Conservation (phyloP, 2,797 vertebrate genomes). For the Oreonectes daqikongensis region DNA sequence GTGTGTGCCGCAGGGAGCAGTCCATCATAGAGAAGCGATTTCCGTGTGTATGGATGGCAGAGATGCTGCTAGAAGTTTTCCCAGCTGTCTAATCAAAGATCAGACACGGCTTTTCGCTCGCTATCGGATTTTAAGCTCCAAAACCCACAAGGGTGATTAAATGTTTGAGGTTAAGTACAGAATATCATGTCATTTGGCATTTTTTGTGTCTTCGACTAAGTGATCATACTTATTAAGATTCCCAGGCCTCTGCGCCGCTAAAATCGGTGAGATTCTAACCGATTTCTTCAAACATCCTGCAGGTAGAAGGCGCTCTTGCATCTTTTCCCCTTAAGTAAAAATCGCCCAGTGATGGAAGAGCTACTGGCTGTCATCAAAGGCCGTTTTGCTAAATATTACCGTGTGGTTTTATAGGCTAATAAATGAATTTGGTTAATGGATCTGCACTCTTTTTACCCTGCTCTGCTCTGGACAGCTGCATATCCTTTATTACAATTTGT, state of each 20-base stretch:
- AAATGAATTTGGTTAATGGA: conserved; percentile 85
- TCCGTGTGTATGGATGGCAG: conserved; percentile 82
- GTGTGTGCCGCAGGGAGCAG: conserved; percentile 82
- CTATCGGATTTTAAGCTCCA: conserved; percentile 15
- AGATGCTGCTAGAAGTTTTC: conserved; percentile 79
- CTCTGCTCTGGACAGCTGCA: conserved; percentile 70
- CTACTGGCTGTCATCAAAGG: conserved; percentile 62
- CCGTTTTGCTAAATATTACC: conserved; percentile 80
- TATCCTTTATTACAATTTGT: conserved; percentile 80
- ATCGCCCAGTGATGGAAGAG: conserved; percentile 40
- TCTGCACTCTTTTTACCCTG: conserved; percentile 67
- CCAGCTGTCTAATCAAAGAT: conserved; percentile 39
- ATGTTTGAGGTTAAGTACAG: neutral
- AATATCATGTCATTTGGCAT: neutral
- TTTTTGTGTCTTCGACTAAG: neutral
- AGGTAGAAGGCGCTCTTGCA: conserved; percentile 42
- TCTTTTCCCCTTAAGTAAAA: conserved; percentile 37
- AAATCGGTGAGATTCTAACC: neutral
- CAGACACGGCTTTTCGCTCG: conserved; percentile 23
- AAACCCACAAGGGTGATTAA: conserved; percentile 17
- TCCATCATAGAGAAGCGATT: conserved; percentile 70
- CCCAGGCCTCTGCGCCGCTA: neutral
- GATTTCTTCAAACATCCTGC: conserved; percentile 19
- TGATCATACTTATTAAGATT: conserved; percentile 9
- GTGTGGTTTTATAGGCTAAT: conserved; percentile 81